These are phyloP conservation scores for Andrena cerasifolii DNA, from an alignment of 1,140 invertebrate species.

Conservation along the genomic window DNA sequence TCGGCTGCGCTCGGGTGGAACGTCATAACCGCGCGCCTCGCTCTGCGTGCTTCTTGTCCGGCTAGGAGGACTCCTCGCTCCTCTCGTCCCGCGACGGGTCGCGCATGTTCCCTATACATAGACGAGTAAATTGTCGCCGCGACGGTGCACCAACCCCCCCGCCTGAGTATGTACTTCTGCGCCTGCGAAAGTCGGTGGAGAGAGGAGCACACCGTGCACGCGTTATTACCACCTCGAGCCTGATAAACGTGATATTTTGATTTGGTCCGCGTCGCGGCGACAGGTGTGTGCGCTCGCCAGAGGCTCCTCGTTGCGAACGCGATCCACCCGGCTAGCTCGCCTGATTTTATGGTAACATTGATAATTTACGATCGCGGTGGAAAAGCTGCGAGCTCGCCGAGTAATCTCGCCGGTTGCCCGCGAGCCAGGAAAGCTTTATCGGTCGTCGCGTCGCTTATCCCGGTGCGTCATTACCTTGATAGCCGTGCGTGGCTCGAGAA, in stretches of 20 bases:
- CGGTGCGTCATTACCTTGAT: conserved; percentile 55
- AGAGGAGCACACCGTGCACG: too few relatives aligned
- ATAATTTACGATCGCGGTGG: conserved; percentile 42
- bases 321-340: not conserved
- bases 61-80: conserved; percentile 42
- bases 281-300: not conserved
- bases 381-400: conserved; percentile 39
- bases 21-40: conserved; percentile 53
- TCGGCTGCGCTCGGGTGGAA: conserved; percentile 57
- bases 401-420: conserved; percentile 24
- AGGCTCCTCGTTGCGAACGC: not conserved
- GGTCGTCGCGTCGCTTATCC: conserved; percentile 50
- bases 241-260: conserved; percentile 30
- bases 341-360: conserved; percentile 44
- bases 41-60: conserved; percentile 44
- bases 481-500: conserved; percentile 39
- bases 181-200: too few relatives aligned
- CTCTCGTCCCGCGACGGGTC: conserved; percentile 26
- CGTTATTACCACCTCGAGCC: too few relatives aligned
- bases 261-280: conserved; percentile 2
- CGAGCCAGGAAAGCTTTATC: conserved; percentile 48
- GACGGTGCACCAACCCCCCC: not conserved
- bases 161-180: too few relatives aligned
- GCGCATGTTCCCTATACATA: conserved; percentile 28
- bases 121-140: conserved; percentile 20